Evolutionary conservation across 2,888 invertebrate species (phyloP).

Genomic region (Trissolcus brochymenae): DNA sequence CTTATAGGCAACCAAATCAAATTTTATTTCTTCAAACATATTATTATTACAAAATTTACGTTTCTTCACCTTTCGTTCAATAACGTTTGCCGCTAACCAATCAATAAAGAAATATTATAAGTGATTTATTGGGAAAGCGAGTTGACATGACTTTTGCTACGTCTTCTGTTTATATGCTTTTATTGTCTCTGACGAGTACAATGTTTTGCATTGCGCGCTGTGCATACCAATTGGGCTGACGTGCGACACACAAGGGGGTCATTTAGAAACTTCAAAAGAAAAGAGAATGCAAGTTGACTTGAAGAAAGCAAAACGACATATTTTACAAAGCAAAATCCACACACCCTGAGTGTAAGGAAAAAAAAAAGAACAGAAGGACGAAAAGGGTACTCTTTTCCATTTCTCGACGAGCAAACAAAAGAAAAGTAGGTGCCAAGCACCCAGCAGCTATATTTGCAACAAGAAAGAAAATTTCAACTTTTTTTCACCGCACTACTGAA

Average conservation of each 20-base stretch:
- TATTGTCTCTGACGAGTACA: conserved; percentile 48
- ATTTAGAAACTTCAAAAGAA: conserved; percentile 56
- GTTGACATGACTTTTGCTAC: too few species aligned
- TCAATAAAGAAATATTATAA: too few species aligned
- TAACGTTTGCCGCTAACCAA: too few species aligned
- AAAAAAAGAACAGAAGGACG: conserved; percentile 25
- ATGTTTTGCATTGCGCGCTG: conserved; percentile 18
- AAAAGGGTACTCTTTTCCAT: conserved; percentile 33
- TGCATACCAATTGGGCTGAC: conserved; percentile 43
- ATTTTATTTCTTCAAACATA: background rate
- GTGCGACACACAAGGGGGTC: conserved; percentile 47
- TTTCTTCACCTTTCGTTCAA: background rate
- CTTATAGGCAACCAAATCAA: background rate
- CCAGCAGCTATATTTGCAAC: conserved; percentile 33
- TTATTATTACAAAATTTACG: too few species aligned
- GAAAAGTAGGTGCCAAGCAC: conserved; percentile 43
- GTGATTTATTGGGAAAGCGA: background rate
- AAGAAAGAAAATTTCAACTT: conserved; percentile 10
- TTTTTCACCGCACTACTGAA: conserved; percentile 15
- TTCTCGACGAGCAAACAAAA: conserved; percentile 39
- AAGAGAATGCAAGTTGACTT: conserved; percentile 42
- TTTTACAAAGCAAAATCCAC: conserved; percentile 54
- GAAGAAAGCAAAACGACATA: conserved; percentile 52
- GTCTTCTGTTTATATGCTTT: background rate
- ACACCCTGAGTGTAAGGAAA: conserved; percentile 30